Percentiles rank a stretch among this genome's conserved stretches.
Conservation (phyloP, 2,797 vertebrate genomes). For the Siniperca scherzeri region DNA sequence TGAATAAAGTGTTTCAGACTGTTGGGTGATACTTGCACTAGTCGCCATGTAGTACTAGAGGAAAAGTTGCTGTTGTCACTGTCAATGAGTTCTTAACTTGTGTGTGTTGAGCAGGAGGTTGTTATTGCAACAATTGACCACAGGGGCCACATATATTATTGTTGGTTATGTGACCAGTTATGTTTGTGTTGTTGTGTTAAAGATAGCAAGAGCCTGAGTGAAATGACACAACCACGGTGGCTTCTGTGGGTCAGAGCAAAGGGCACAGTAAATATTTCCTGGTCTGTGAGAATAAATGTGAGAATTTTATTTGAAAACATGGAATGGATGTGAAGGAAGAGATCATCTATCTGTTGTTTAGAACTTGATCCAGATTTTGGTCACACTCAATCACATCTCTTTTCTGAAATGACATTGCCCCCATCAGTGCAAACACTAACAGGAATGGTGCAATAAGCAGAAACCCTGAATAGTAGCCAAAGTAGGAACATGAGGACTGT, state of each 20-base stretch:
- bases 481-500: not conserved
- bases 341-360: not conserved
- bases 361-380: not conserved
- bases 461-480: not conserved
- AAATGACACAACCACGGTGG: not conserved
- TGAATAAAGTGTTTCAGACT: not conserved
- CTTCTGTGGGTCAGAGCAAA: not conserved
- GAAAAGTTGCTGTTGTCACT: not conserved
- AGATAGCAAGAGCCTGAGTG: not conserved
- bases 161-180: not conserved
- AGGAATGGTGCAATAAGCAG: not conserved
- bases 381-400: not conserved
- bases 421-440: not conserved
- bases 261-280: too few relatives aligned
- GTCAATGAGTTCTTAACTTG: not conserved
- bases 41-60: not conserved
- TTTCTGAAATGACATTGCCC: not conserved
- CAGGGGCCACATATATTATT: not conserved
- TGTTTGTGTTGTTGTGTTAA: not conserved
- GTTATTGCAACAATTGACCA: not conserved
- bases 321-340: too few relatives aligned
- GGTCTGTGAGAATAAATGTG: too few relatives aligned
- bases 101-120: not conserved
- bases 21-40: not conserved
- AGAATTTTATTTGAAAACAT: too few relatives aligned